Evolutionary conservation across 1,140 invertebrate genomes (phyloP).

Genomic region (Drosophila littoralis): DNA sequence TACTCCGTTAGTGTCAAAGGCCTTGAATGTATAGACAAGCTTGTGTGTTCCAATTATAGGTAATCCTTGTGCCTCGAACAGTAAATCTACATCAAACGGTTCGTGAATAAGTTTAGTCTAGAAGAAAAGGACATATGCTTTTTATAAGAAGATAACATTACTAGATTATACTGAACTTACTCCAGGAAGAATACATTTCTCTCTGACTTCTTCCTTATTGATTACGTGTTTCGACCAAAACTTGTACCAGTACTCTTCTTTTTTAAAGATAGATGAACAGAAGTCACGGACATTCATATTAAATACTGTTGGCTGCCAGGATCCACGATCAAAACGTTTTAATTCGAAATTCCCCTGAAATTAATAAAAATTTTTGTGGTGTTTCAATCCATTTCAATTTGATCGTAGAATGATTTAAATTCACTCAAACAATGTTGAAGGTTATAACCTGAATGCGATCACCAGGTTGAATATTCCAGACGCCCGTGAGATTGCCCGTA

Average conservation of each 20-base stretch:
- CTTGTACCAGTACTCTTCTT: constrained; percentile 22
- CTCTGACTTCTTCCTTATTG: constrained; percentile 12
- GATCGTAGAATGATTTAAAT: no score
- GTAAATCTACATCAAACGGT: not conserved
- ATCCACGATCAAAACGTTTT: constrained; percentile 8
- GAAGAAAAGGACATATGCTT: no score
- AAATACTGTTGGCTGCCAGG: constrained; percentile 20
- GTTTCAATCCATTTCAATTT: no score
- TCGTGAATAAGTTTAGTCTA: constrained; percentile 4
- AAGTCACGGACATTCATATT: not conserved
- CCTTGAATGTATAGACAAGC: not conserved
- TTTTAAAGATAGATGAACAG: constrained; percentile 27
- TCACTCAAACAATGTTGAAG: not conserved
- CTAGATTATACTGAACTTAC: constrained; percentile 21
- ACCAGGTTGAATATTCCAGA: not conserved
- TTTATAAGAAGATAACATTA: no score
- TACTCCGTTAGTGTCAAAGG: not conserved
- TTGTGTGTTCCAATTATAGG: constrained; percentile 5
- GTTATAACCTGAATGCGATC: not conserved
- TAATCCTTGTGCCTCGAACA: not conserved
- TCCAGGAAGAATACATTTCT: constrained; percentile 34
- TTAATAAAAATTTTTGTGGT: not conserved
- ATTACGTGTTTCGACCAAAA: constrained; percentile 2
- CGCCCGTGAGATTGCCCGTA: not conserved
- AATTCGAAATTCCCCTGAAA: not conserved